Evolutionary conservation across 2,797 vertebrate species (phyloP), one percentile per base, ranked within the genome.

Genomic region (Sphaeramia orbicularis): DNA sequence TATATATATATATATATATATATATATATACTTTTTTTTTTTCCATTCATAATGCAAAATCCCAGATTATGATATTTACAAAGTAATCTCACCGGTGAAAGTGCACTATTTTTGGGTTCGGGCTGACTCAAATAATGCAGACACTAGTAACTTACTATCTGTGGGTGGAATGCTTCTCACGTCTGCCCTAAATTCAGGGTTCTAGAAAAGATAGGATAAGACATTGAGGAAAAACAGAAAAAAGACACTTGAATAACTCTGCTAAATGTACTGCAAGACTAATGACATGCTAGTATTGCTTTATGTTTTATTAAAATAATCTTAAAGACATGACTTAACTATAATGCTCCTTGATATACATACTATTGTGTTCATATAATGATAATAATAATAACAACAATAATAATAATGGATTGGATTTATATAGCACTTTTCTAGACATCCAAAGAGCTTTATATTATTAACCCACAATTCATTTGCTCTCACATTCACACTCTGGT

Each of bases 111-210:
- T 80, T 66, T 61, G 52, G 32, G 50, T 64, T 32, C 44, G 41
- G 42, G 36, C 58, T 65, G 64, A 69, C 70, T 81, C 45, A 65
- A 69, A 88, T 77, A 63, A 74, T 52, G 45, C 59, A 62, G 58
- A 62, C 47, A 71, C 47, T 12, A 38, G 19, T 51, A 66, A 67
- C 43, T 74, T 71, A 37, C 38, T 35, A 57, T 69, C 30, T 62
- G 63, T 76, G 58, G 48, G 57, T 60, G 63, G 59, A 78, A 87
- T 84, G 77, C 76, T 57, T 72, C 74, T 90, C 84, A 89, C 65
- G 51, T 86, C 76, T 90, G 81, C 78, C 81, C 80, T 81, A 84
- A 80, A 88, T 88, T 80, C 78, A 74, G 74, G 35, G 68, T 55
- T 78, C 24, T 60, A 43, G 27, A 73, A 76, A 84, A 4, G 43